Base-by-base conservation (phyloP, 2,888 invertebrate species). In the Cryptus viduatorius region DNA sequence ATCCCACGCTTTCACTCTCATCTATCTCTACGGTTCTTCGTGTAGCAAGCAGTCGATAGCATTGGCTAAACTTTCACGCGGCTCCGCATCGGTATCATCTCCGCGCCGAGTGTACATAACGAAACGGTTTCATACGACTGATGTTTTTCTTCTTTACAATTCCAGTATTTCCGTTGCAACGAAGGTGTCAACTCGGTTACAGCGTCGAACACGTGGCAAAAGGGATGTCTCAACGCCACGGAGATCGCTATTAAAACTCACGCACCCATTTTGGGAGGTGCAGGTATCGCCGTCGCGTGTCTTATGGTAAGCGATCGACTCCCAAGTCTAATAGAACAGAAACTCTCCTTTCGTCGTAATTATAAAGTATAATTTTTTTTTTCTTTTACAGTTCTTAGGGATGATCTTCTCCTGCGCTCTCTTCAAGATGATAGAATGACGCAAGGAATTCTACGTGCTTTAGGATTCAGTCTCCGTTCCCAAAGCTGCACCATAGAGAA, bases 341-440 rank as follows among this genome's bases (percentile, higher is more conserved):
- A 16, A 50, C 16, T n/a, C 12, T n/a, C 16, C 1, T 50, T 4
- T 50, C 12, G 50, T 50, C 50, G 72, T 53, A 64, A 67, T 85
- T 79, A 53, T 77, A 78, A 82, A 64, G 86, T 64, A 64, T 16
- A 3, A 14, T 37, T 12, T 69, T 84, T 83, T 81, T 87, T 89
- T 87, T 88, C 92, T 93, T 90, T 89, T 96, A 84, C 95, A 98
- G 98, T 95, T 98, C 88, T 95, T 98, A 92, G 98, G 97, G 79
- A 96, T 98, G 95, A 95, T 97, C 91, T 96, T 98, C 92, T 97
- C 98, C 2, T 97, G 97, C 93, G 96, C 96, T 80, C 95, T 98
- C 89, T 98, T 98, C 94, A 96, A 97, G 93, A 96, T 97, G 95
- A 98, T 98, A 92, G 96, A 96, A 90, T 94, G 90, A 94, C 73